phyloP scores from a whole-genome alignment of 2,113 vertebrate species.

The Spea bombifrons region DNA sequence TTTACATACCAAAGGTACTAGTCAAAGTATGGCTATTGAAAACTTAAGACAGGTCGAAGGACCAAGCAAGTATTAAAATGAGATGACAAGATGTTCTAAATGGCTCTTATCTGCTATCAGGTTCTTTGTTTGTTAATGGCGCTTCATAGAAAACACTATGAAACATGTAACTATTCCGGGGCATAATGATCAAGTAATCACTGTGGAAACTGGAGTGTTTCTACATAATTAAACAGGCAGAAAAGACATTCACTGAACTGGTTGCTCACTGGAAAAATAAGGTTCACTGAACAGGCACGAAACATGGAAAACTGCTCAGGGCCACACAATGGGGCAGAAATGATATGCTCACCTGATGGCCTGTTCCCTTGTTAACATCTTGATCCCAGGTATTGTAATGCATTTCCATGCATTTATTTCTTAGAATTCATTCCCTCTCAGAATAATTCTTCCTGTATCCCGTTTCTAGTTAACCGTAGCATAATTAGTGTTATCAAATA shows the following conservation, averaged over 20 bases:
- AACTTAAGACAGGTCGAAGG: too few species aligned
- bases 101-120: too few species aligned
- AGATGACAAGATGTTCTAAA: too few species aligned
- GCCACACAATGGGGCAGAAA: conserved; percentile 23
- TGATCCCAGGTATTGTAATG: not conserved
- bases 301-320: not conserved
- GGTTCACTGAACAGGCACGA: conserved; percentile 28
- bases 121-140: not conserved
- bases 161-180: not conserved
- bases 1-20: too few species aligned
- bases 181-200: not conserved
- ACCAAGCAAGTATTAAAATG: too few species aligned
- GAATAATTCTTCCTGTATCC: too few species aligned
- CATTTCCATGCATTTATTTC: not conserved
- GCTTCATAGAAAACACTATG: not conserved
- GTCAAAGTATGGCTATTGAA: too few species aligned
- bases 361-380: not conserved
- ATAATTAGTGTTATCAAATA: too few species aligned
- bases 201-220: conserved; percentile 4
- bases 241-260: conserved; percentile 7
- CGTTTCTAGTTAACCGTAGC: too few species aligned
- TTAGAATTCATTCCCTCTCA: too few species aligned
- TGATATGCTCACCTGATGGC: not conserved
- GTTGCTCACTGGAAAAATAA: conserved; percentile 2
- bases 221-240: not conserved